phyloP scores from a whole-genome alignment of 1,140 invertebrate genomes.

The Drosophila eugracilis region DNA sequence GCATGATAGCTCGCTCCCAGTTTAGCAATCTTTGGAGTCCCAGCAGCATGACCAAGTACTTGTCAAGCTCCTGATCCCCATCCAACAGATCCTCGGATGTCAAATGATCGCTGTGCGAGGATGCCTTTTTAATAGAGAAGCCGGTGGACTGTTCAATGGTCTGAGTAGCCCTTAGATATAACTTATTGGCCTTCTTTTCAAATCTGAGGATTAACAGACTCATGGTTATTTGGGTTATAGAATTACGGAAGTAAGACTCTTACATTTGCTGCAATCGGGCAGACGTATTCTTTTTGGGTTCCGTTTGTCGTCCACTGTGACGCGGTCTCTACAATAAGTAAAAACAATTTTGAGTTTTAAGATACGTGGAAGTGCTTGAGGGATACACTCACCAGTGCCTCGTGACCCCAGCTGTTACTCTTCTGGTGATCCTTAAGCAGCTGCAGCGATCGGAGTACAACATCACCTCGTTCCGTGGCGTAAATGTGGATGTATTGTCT shows the following conservation, averaged over 20 bases:
- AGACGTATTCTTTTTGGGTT: constrained; percentile 82
- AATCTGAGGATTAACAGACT: constrained; percentile 87
- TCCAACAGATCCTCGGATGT: constrained; percentile 88
- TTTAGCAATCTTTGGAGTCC: constrained; percentile 95
- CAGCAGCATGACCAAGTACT: constrained; percentile 93
- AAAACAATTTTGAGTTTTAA: background rate
- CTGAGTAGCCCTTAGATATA: constrained; percentile 93
- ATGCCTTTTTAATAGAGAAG: constrained; percentile 85
- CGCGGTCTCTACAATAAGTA: constrained; percentile 65
- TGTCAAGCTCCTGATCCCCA: constrained; percentile 94
- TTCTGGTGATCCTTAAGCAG: constrained; percentile 93
- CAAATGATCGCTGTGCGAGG: constrained; percentile 81
- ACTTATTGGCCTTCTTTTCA: constrained; percentile 94
- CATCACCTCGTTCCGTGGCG: constrained; percentile 90
- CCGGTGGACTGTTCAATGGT: constrained; percentile 91
- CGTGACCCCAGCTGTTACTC: constrained; percentile 89
- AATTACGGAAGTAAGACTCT: constrained; percentile 10
- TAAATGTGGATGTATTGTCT: constrained; percentile 93
- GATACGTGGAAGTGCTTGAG: too few species aligned
- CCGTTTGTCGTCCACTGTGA: constrained; percentile 71
- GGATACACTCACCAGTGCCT: constrained; percentile 82
- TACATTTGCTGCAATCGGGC: constrained; percentile 82
- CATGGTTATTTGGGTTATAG: too few species aligned
- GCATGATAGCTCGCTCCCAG: constrained; percentile 92
- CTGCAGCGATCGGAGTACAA: constrained; percentile 91